Evolutionary conservation across 2,113 vertebrate genomes (phyloP).

Genomic region (Gopherus flavomarginatus): DNA sequence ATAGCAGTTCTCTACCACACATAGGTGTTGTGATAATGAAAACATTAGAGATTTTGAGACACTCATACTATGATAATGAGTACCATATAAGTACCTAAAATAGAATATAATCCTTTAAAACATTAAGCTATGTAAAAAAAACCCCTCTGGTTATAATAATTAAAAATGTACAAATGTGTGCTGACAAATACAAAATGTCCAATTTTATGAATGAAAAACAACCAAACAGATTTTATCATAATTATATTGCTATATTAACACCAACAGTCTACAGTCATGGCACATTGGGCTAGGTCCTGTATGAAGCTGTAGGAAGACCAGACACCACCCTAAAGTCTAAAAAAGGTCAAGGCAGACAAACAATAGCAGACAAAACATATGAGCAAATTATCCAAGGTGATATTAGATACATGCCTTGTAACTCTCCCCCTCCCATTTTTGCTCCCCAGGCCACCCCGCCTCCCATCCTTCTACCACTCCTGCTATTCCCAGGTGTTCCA

Average conservation of each 20-base stretch:
- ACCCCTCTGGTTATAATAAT: background rate
- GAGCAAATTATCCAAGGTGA: background rate
- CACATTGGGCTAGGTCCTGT: background rate
- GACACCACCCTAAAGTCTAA: background rate
- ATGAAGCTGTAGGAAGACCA: background rate
- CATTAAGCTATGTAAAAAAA: background rate
- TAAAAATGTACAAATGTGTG: background rate
- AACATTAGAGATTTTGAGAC: background rate
- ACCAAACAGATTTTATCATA: background rate
- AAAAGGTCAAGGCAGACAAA: background rate
- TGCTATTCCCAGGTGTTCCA: rapidly evolving
- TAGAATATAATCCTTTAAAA: background rate
- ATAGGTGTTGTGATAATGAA: background rate
- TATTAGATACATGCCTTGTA: rapidly evolving
- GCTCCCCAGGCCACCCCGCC: background rate
- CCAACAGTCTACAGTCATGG: background rate
- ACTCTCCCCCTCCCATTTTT: background rate
- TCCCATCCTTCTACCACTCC: rapidly evolving
- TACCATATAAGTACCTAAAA: background rate
- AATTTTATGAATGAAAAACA: background rate
- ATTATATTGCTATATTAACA: background rate
- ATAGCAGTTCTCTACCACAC: background rate
- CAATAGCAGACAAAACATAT: background rate
- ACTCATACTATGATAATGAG: background rate
- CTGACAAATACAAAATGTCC: background rate